Conservation (phyloP, 2,888 invertebrate species). For the Eupithecia subumbrata region DNA sequence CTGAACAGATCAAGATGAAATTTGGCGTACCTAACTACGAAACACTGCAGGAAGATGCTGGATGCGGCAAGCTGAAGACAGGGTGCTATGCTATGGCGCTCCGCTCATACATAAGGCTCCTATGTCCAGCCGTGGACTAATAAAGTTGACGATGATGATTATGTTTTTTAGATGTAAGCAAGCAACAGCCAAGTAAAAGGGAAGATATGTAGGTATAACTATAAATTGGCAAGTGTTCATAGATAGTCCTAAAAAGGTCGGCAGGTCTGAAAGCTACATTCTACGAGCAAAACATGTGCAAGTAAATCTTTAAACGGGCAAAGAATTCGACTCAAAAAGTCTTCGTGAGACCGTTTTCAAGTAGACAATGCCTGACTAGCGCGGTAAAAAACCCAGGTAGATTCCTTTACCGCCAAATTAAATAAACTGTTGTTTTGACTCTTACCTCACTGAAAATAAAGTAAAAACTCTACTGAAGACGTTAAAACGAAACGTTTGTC, state of each 20-base stretch:
- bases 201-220: not conserved
- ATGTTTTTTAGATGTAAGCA: too few species aligned
- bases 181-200: too few species aligned
- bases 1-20: too few species aligned
- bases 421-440: constrained; percentile 24
- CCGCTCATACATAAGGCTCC: too few species aligned
- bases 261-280: not conserved
- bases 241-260: not conserved
- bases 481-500: constrained; percentile 15
- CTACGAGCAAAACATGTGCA: constrained; percentile 12
- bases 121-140: too few species aligned
- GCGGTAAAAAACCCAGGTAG: constrained; percentile 61
- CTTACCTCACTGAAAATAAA: constrained; percentile 18
- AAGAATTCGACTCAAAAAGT: constrained; percentile 38
- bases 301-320: constrained; percentile 23
- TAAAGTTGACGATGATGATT: too few species aligned
- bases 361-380: constrained; percentile 58
- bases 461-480: constrained; percentile 24
- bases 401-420: constrained; percentile 46
- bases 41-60: too few species aligned
- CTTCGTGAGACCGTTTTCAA: constrained; percentile 51
- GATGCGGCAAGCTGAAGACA: too few species aligned
- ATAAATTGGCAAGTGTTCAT: not conserved
- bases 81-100: too few species aligned
- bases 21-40: too few species aligned